Base-by-base conservation (phyloP, 2,797 vertebrate species). In the Catharus ustulatus region DNA sequence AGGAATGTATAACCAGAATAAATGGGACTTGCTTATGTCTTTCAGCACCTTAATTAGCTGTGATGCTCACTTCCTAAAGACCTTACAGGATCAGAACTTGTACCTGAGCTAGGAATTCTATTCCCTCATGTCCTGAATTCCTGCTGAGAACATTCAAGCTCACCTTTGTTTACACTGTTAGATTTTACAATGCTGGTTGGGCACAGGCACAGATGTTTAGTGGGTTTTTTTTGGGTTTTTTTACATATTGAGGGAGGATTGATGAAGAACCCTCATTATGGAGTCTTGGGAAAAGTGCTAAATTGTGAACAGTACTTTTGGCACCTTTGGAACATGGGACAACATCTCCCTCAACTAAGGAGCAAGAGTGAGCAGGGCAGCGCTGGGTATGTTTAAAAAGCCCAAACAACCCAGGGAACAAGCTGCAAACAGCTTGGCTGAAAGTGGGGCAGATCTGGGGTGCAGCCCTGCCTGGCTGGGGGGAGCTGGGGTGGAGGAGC, bases 1-100 rank as follows among this genome's bases (percentile, higher is more conserved):
- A 68, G 62, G 58, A 77, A 71, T 93, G 94, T 78, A 54, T 58
- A 80, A n/a, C 24, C 46, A 74, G 52, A 58, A 92, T 59, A 80
- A 84, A 84, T 76, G 46, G 29, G 27, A 36, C 30, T 30, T 89
- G 19, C 40, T 90, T 68, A 43, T 69, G 74, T 64, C 30, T 92
- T 89, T 73, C 72, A 83, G 64, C 49, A 46, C 57, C 34, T 72
- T 84, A 67, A 76, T 67, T 87, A 81, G 26, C 68, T 90, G 49
- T 6, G 15, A 68, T 88, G 19, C 5, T 29, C 36, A 21, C 20
- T 85, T 95, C 72, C 71, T 67, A 61, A 94, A 79, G 34, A 43
- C 30, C 49, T 76, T 79, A 77, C 29, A 72, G 62, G 36, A 72
- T 66, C 43, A 4, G 3, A 81, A 75, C 21, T 18, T 15, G 34